A percentile compares a stretch with the other conserved stretches of the same genome.
Evolutionary conservation across 2,113 vertebrate species (phyloP).

Genomic region (Oreochromis aureus): DNA sequence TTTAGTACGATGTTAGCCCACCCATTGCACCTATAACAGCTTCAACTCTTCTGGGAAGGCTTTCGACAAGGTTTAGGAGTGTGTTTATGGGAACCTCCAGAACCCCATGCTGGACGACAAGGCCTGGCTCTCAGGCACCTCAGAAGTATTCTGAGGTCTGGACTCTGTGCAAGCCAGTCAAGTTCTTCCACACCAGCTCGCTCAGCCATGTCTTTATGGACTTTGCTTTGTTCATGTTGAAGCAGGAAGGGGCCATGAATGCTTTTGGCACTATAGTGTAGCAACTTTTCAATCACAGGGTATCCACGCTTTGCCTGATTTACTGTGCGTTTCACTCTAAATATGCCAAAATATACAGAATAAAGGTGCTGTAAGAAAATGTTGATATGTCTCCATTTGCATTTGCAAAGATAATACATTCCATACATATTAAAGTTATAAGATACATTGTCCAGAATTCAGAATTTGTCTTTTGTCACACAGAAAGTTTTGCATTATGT

Average conservation of each 20-base stretch:
- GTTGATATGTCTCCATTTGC: not conserved
- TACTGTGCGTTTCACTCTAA: not conserved
- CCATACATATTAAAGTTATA: not conserved
- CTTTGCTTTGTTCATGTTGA: not conserved
- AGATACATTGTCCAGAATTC: not conserved
- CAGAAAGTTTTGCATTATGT: not conserved
- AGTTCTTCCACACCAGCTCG: not conserved
- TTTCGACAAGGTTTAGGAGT: not conserved
- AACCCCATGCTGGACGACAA: not conserved
- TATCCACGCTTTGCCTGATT: rapidly evolving
- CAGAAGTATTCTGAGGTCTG: not conserved
- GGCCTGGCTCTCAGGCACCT: not conserved
- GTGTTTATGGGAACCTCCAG: not conserved
- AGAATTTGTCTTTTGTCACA: not conserved
- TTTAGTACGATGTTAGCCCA: not conserved
- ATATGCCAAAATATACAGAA: not conserved
- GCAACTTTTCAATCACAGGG: not conserved
- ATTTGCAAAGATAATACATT: not conserved
- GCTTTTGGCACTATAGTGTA: not conserved
- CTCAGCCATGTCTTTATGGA: not conserved
- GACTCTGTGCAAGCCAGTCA: not conserved
- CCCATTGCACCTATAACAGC: not conserved
- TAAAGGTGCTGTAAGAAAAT: not conserved
- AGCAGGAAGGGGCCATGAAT: not conserved
- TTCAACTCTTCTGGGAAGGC: not conserved